Percentiles rank a stretch among this genome's conserved stretches.
phyloP scores from a whole-genome alignment of 2,797 vertebrate species.

The Mus minutoides region DNA sequence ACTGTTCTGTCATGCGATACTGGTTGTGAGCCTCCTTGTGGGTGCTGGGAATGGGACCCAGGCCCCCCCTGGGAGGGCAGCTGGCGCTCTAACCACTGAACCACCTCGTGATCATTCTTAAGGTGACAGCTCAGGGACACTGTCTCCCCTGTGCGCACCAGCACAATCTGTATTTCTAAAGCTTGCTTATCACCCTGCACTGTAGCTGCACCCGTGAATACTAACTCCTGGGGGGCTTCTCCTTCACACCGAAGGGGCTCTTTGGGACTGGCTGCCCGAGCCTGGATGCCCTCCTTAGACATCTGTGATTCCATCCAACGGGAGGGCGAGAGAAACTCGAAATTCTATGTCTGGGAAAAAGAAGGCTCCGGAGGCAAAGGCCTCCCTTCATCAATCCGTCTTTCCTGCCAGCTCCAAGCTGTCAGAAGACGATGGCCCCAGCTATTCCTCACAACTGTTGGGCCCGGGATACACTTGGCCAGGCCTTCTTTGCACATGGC shows the following conservation, averaged over 20 bases:
- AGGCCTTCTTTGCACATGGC: not conserved
- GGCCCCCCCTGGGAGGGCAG: not conserved
- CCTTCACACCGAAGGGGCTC: not conserved
- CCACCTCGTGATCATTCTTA: not conserved
- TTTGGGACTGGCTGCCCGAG: conserved; percentile 3
- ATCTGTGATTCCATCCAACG: conserved; percentile 12
- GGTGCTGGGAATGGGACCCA: not conserved
- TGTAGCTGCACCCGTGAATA: not conserved
- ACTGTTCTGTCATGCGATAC: not conserved
- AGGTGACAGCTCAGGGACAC: not conserved
- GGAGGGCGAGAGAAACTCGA: not conserved
- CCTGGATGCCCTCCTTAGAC: not conserved
- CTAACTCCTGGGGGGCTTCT: not conserved
- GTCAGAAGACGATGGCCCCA: not conserved
- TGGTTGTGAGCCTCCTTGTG: not conserved
- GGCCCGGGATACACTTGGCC: not conserved
- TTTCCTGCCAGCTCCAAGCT: not conserved
- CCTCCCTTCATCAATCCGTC: not conserved
- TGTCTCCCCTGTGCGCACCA: not conserved
- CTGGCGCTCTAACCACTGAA: not conserved
- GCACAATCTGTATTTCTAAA: not conserved
- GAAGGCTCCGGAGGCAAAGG: not conserved
- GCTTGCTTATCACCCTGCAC: not conserved
- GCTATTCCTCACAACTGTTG: not conserved
- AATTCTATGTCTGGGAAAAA: not conserved